Conservation (phyloP, 2,888 invertebrate genomes). For the Merodon equestris region DNA sequence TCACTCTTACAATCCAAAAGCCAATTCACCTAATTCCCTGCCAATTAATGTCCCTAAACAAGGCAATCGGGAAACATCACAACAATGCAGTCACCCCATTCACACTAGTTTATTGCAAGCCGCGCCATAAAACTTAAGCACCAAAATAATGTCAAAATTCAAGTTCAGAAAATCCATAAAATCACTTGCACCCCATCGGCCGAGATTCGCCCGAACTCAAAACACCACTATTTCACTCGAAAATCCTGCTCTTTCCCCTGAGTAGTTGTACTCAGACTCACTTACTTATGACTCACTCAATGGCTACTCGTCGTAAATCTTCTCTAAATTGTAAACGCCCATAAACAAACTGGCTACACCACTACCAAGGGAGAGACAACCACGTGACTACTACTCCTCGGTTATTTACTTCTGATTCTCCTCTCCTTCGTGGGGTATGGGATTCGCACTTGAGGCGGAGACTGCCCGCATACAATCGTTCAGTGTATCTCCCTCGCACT, state of each 20-base stretch:
- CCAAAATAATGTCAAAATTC: constrained; percentile 40
- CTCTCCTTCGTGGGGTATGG: constrained; percentile 34
- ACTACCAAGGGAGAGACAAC: constrained; percentile 30
- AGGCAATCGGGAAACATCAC: constrained; percentile 25
- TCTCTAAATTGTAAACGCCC: constrained; percentile 76
- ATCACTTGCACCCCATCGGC: constrained; percentile 35
- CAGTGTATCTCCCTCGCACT: constrained; percentile 65
- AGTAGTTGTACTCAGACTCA: too few species aligned
- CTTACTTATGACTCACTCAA: constrained; percentile 62
- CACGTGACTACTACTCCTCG: constrained; percentile 56
- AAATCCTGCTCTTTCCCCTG: constrained; percentile 17
- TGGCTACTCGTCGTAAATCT: constrained; percentile 69
- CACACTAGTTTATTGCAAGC: constrained; percentile 49
- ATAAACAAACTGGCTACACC: constrained; percentile 74
- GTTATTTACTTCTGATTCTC: constrained; percentile 24
- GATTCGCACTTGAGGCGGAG: constrained; percentile 68
- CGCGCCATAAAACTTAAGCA: constrained; percentile 61
- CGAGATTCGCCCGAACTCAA: constrained; percentile 40
- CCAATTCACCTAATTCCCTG: too few species aligned
- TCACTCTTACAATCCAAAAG: too few species aligned
- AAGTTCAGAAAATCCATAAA: constrained; percentile 68
- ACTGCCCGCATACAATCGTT: constrained; percentile 51
- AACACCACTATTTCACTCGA: constrained; percentile 19
- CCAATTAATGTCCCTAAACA: neutral
- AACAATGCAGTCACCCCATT: constrained; percentile 52